A percentile compares a stretch with the other conserved stretches of the same genome.
phyloP scores from a whole-genome alignment of 23 tunicate species.

The Corella eumyota region DNA sequence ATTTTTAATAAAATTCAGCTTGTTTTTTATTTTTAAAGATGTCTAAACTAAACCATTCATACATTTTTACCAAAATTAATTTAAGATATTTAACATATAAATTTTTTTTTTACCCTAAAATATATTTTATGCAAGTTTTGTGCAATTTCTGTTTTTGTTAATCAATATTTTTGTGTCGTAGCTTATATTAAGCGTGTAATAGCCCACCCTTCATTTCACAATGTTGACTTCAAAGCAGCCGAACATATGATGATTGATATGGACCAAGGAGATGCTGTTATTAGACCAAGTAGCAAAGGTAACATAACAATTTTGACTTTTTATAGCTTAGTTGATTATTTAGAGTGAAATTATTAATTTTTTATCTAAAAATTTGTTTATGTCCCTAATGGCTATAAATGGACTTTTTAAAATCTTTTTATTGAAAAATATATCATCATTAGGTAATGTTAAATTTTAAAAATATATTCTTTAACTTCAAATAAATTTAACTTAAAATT shows the following conservation, averaged over 20 bases:
- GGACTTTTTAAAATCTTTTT: too few relatives aligned
- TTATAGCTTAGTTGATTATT: background rate
- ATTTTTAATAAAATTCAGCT: background rate
- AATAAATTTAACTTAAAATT: background rate
- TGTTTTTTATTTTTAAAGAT: too few relatives aligned
- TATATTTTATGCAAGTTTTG: background rate
- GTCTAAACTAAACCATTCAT: too few relatives aligned
- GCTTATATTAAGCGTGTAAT: conserved; percentile 96
- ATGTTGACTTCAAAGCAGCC: conserved; percentile 78
- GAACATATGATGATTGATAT: conserved; percentile 52
- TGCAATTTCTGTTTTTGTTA: too few relatives aligned
- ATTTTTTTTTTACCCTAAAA: too few relatives aligned
- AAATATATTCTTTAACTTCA: too few relatives aligned
- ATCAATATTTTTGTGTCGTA: conserved; percentile 14
- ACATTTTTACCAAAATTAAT: too few relatives aligned
- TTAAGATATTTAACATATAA: too few relatives aligned
- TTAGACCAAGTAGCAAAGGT: conserved; percentile 95
- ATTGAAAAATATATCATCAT: too few relatives aligned
- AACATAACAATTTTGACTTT: background rate
- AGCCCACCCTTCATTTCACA: conserved; percentile 86
- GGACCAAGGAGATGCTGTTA: conserved; percentile 94
- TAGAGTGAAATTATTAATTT: background rate
- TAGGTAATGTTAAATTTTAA: too few relatives aligned
- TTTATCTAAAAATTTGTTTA: background rate
- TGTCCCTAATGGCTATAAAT: too few relatives aligned